phyloP scores from a whole-genome alignment of 2,797 vertebrate genomes.

The Huso huso region DNA sequence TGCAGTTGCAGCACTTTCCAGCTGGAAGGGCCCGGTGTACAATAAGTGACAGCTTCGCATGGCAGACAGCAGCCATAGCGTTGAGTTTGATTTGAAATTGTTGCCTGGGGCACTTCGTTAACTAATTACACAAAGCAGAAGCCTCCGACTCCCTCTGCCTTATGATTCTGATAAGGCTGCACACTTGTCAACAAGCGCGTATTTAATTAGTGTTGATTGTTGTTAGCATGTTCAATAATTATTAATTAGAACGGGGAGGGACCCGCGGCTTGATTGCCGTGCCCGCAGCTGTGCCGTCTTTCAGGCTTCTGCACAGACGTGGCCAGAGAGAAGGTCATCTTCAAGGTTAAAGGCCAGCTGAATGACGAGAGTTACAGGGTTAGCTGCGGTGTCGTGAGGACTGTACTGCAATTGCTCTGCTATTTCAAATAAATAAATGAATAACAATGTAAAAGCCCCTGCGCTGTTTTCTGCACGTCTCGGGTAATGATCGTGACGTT shows the following conservation, averaged over 20 bases:
- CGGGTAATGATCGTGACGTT: not conserved
- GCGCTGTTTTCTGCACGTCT: not conserved
- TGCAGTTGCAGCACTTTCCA: not conserved
- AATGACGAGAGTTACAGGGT: not conserved
- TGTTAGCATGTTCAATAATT: constrained; percentile 80
- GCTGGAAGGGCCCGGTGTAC: constrained; percentile 24
- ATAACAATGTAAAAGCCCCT: not conserved
- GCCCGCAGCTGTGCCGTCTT: constrained; percentile 61
- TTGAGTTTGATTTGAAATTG: constrained; percentile 52
- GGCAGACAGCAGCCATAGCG: constrained; percentile 30
- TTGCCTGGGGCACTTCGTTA: constrained; percentile 64
- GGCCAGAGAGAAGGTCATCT: constrained; percentile 15
- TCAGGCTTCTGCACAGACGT: constrained; percentile 43
- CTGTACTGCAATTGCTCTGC: not conserved
- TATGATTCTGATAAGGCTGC: constrained; percentile 60
- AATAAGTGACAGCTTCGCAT: constrained; percentile 33
- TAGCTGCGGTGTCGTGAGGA: not conserved
- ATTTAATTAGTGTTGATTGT: constrained; percentile 93
- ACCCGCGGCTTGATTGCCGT: constrained; percentile 53
- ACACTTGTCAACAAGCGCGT: constrained; percentile 78
- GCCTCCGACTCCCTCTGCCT: constrained; percentile 42
- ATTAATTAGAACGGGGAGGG: constrained; percentile 74
- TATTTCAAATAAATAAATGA: not conserved
- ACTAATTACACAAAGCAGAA: constrained; percentile 77
- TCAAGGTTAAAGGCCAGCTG: constrained; percentile 8